phyloP scores from a whole-genome alignment of 2,797 vertebrate genomes.

The Syncerus caffer region DNA sequence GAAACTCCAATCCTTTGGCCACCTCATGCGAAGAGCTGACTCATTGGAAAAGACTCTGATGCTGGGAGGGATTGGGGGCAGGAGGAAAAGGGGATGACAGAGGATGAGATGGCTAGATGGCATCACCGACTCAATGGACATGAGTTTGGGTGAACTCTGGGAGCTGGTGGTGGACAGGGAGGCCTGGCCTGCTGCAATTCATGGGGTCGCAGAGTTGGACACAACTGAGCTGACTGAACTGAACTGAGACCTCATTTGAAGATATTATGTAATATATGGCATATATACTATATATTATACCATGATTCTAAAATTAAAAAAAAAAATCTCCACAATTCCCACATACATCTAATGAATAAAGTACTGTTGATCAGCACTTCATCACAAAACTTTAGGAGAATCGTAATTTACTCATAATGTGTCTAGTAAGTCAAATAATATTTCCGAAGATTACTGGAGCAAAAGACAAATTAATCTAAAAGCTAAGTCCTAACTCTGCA shows the following conservation, averaged over 20 bases:
- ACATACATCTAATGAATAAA: neutral
- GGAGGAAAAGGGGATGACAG: too few relatives aligned
- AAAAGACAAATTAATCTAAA: neutral
- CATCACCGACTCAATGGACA: too few relatives aligned
- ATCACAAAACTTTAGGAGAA: constrained; percentile 1
- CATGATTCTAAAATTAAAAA: neutral
- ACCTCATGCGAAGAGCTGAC: too few relatives aligned
- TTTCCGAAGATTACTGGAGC: neutral
- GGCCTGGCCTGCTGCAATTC: too few relatives aligned
- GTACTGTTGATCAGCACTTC: neutral
- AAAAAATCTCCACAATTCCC: neutral
- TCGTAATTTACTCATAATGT: neutral
- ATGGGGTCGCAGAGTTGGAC: too few relatives aligned
- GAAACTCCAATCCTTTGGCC: too few relatives aligned
- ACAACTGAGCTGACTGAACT: too few relatives aligned
- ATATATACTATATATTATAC: neutral
- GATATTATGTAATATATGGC: neutral
- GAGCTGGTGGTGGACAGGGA: too few relatives aligned
- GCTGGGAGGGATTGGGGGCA: too few relatives aligned
- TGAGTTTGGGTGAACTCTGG: too few relatives aligned
- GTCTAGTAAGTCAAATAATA: constrained; percentile 6
- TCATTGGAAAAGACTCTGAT: too few relatives aligned
- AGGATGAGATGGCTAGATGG: too few relatives aligned
- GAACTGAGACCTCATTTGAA: neutral
- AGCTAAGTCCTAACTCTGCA: neutral